These are phyloP conservation scores for Osedax frankpressi DNA, from an alignment of 2,888 invertebrate genomes.

Conservation along the genomic window DNA sequence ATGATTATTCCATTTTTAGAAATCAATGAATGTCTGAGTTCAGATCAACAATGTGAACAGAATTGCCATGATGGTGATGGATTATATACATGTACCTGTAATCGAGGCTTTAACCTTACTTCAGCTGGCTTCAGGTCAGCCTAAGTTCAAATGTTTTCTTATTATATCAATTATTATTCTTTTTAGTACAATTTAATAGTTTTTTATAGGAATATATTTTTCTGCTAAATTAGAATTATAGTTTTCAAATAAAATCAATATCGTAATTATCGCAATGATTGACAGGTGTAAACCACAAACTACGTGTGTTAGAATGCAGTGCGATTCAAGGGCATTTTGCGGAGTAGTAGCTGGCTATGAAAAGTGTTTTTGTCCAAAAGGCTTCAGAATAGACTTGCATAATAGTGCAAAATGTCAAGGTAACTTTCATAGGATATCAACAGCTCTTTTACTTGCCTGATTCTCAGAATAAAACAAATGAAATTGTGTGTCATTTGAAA, in stretches of 20 bases:
- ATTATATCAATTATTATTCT: no score
- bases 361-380: constrained; percentile 16
- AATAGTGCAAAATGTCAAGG: neutral
- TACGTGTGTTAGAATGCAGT: neutral
- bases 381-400: constrained; percentile 4
- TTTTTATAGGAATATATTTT: no score
- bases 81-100: constrained; percentile 2
- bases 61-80: neutral
- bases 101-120: neutral
- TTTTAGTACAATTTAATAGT: no score
- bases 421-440: neutral
- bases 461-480: neutral
- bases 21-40: neutral
- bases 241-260: no score
- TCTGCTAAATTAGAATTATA: no score
- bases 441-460: neutral
- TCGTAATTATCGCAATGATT: no score
- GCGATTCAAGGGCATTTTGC: constrained; percentile 7
- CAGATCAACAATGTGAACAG: constrained; percentile 11
- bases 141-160: no score
- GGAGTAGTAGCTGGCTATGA: constrained; percentile 3
- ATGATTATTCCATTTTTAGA: no score
- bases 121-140: neutral
- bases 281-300: neutral
- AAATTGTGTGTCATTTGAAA: no score